Evolutionary conservation across 2,113 vertebrate genomes (phyloP).

Genomic region (Hippocampus abdominalis): DNA sequence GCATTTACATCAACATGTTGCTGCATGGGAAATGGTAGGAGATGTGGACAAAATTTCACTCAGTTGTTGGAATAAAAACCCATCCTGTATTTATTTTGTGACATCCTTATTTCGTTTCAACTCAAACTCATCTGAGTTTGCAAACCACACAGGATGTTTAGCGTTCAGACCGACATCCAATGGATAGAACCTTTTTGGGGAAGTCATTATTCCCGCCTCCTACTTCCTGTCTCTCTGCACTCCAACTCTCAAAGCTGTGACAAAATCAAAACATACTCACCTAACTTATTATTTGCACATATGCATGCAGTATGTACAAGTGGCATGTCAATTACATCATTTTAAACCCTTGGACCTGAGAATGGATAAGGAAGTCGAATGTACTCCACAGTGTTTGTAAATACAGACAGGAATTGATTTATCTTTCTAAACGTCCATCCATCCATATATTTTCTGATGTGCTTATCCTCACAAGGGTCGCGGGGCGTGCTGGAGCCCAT

Average conservation of each 20-base stretch:
- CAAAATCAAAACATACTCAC: neutral
- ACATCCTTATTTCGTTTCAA: neutral
- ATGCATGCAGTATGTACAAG: constrained; percentile 44
- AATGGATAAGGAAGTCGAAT: too few species aligned
- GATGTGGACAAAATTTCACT: neutral
- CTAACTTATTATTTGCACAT: neutral
- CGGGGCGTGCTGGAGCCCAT: too few species aligned
- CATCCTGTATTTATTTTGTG: neutral
- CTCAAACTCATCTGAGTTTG: neutral
- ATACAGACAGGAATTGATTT: too few species aligned
- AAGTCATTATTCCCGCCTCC: neutral
- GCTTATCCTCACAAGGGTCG: too few species aligned
- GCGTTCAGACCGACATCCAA: neutral
- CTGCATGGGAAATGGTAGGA: neutral
- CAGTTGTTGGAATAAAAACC: neutral
- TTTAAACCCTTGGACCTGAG: too few species aligned
- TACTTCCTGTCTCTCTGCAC: neutral
- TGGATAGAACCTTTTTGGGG: neutral
- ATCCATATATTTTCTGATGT: too few species aligned
- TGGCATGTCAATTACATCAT: neutral
- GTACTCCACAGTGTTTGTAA: too few species aligned
- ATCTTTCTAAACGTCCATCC: too few species aligned
- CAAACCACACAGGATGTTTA: neutral
- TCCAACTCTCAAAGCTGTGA: neutral
- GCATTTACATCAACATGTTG: neutral